Evolutionary conservation across 1,140 invertebrate genomes (phyloP).

Genomic region (Macrosteles quadrilineatus): DNA sequence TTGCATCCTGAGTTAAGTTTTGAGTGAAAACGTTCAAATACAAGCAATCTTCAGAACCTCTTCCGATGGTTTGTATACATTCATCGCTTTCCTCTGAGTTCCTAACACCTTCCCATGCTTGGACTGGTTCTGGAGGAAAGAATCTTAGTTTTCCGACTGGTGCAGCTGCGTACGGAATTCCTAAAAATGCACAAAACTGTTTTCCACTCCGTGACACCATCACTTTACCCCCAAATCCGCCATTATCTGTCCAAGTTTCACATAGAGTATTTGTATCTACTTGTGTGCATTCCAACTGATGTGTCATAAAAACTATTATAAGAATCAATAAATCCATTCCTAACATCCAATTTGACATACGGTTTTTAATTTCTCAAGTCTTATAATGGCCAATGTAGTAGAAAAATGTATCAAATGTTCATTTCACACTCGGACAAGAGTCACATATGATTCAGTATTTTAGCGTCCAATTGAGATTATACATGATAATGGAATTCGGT

Average conservation of each 20-base stretch:
- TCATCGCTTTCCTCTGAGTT: not conserved
- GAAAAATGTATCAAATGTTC: too few species aligned
- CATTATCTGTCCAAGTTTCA: not conserved
- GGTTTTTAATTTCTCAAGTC: too few species aligned
- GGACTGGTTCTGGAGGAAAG: not conserved
- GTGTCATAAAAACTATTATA: too few species aligned
- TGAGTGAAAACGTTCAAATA: constrained; percentile 2
- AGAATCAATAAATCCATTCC: too few species aligned
- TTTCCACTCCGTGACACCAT: not conserved
- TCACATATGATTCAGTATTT: too few species aligned
- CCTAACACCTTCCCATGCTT: not conserved
- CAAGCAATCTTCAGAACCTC: constrained; percentile 8
- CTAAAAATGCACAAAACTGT: not conserved
- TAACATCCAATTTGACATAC: too few species aligned
- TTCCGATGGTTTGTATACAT: not conserved
- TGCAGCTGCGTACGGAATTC: constrained; percentile 3
- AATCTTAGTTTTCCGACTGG: not conserved
- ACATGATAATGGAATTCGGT: too few species aligned
- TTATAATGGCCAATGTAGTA: too few species aligned
- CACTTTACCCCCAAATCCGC: not conserved
- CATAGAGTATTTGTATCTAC: not conserved
- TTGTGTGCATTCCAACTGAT: too few species aligned
- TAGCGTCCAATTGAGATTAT: too few species aligned
- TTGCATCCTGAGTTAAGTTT: not conserved
- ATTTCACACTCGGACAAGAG: too few species aligned